Evolutionary conservation across 2,888 invertebrate species (phyloP).

Genomic region (Lathronympha strigana): DNA sequence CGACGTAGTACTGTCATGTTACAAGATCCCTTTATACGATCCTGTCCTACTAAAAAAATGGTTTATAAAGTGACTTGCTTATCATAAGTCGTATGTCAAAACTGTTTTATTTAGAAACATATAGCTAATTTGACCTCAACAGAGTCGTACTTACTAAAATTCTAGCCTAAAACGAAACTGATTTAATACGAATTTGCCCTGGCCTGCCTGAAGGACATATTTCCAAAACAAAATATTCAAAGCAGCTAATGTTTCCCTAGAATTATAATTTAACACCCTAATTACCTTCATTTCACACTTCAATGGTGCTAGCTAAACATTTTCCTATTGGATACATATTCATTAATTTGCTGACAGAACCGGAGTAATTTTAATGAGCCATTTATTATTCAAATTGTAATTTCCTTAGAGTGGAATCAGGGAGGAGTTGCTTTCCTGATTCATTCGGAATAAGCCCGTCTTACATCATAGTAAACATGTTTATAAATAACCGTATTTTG

Average conservation of each 20-base stretch:
- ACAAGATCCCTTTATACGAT: too few relatives aligned
- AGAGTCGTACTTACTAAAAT: too few relatives aligned
- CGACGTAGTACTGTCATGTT: too few relatives aligned
- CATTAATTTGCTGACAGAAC: constrained; percentile 25
- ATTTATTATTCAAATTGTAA: constrained; percentile 38
- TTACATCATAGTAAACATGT: neutral
- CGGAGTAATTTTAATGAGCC: constrained; percentile 29
- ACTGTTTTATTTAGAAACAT: too few relatives aligned
- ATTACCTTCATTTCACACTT: constrained; percentile 15
- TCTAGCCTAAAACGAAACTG: too few relatives aligned
- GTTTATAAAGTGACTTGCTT: too few relatives aligned
- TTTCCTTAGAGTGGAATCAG: constrained; percentile 21
- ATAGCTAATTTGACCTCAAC: too few relatives aligned
- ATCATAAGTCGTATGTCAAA: too few relatives aligned
- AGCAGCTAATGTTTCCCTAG: neutral
- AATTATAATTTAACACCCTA: neutral
- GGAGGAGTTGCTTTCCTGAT: constrained; percentile 14
- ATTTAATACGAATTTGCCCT: too few relatives aligned
- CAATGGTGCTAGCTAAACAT: constrained; percentile 15
- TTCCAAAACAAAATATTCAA: neutral
- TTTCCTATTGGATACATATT: constrained; percentile 17
- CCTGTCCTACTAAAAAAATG: too few relatives aligned
- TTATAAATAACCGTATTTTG: too few relatives aligned
- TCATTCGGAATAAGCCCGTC: neutral
- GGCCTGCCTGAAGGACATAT: too few relatives aligned